phyloP scores from a whole-genome alignment of 2,888 invertebrate species.

The Crematogaster levior region DNA sequence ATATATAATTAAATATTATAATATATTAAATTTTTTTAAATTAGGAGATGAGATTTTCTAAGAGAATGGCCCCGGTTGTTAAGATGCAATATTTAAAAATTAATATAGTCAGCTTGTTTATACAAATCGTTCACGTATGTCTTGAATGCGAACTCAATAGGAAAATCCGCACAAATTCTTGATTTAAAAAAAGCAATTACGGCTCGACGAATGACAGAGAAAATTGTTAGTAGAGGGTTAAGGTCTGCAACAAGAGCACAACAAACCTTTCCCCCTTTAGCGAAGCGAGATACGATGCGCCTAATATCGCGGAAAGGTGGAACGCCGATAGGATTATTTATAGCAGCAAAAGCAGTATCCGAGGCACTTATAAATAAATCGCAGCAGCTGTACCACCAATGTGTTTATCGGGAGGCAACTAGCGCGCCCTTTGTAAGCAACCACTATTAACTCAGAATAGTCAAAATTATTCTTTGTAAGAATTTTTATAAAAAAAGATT shows the following conservation, averaged over 20 bases:
- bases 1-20: not conserved
- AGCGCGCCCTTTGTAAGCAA: conserved; percentile 45
- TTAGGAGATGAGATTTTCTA: not conserved
- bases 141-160: not conserved
- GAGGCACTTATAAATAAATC: conserved; percentile 67
- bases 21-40: not conserved
- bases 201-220: not conserved
- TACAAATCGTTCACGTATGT: not conserved
- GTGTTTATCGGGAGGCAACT: conserved; percentile 56
- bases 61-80: not conserved
- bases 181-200: not conserved
- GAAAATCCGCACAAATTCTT: not conserved
- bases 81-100: not conserved
- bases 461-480: conserved; percentile 20
- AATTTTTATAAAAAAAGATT: conserved; percentile 30
- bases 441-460: conserved; percentile 40
- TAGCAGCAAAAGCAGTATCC: conserved; percentile 43
- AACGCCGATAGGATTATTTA: conserved; percentile 64
- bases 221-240: conserved; percentile 52
- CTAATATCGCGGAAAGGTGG: conserved; percentile 56
- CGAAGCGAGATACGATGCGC: conserved; percentile 35
- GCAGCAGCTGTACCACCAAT: conserved; percentile 50
- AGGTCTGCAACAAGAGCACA: conserved; percentile 41
- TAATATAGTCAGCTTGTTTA: not conserved
- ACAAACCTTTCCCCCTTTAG: conserved; percentile 40